Conservation (phyloP, 2,113 vertebrate species). For the Dipodomys merriami region DNA sequence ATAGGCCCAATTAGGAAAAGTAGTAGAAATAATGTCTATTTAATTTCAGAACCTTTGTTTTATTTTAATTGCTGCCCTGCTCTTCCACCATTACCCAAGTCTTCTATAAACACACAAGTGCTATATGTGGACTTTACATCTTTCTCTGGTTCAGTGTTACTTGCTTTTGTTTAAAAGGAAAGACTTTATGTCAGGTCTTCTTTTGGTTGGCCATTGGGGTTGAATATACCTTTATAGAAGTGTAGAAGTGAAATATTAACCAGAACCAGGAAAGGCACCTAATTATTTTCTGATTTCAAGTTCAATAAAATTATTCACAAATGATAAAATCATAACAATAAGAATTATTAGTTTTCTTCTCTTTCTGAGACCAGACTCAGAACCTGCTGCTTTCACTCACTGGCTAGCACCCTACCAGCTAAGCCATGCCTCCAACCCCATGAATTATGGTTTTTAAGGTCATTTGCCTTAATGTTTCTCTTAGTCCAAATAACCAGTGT, state of each 20-base stretch:
- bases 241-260: constrained; percentile 33
- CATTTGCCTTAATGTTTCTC: constrained; percentile 16
- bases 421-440: no score
- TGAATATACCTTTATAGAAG: constrained; percentile 35
- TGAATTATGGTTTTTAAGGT: not conserved
- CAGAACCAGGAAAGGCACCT: not conserved
- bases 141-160: not conserved
- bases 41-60: not conserved
- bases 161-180: constrained; percentile 45
- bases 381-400: no score
- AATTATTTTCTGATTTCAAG: constrained; percentile 43
- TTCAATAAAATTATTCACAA: not conserved
- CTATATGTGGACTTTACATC: not conserved
- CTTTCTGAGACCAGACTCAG: no score
- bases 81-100: not conserved
- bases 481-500: constrained; percentile 10
- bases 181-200: not conserved
- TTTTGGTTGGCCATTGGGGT: not conserved
- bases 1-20: not conserved
- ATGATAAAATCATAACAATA: not conserved
- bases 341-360: not conserved
- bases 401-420: no score
- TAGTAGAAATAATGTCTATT: not conserved
- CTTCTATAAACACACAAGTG: constrained; percentile 10
- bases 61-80: not conserved